Base-by-base conservation (phyloP, 2,113 vertebrate genomes). In the Burhinus oedicnemus region DNA sequence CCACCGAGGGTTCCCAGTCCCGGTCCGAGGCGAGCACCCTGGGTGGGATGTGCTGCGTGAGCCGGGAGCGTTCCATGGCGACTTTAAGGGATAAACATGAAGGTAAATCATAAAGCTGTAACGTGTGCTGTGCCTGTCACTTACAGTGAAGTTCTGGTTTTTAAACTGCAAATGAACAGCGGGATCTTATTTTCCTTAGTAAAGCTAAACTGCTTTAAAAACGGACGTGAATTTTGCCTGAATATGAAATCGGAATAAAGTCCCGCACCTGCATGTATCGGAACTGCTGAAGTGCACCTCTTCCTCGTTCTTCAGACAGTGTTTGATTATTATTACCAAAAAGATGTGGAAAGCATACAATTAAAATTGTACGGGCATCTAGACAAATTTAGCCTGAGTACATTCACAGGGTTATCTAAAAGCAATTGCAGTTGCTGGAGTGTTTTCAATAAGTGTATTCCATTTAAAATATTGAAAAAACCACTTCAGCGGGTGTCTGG, bases 181-280 rank as follows among this genome's bases (percentile, higher is more conserved):
- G 0, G 36, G 40, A 20, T 49, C 45, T 12, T 45, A 27, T 54
- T 71, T 42, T 51, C 81, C 82, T 62, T 27, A 3, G 2, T 11
- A 13, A 27, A 47, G 49, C 83, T 6, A 40, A 68, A 57, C 40
- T 9, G 58, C 65, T 49, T 11, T 42, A 42, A 54, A 74, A 90
- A 87, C 32, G 29, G 0, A 45, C 8, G 64, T 22, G 77, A 70
- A 34, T 84, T 76, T 32, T 83, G 69, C 88, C 70, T 8, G 81
- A 13, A 1, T 3, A 0, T 1, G 77, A 27, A 10, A 15, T 0
- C 2, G 74, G 71, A 70, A n/a, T 51, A 9, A 84, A 70, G 22
- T 58, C 42, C 30, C 0, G 0, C 5, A 3, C 52, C 70, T 0
- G 29, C 30, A 1, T 1, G 3, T 1, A 4, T 8, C 78, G 9